Evolutionary conservation across 2,888 invertebrate genomes (phyloP), one percentile per base, ranked within the genome.

Genomic region (Piscicola geometra): DNA sequence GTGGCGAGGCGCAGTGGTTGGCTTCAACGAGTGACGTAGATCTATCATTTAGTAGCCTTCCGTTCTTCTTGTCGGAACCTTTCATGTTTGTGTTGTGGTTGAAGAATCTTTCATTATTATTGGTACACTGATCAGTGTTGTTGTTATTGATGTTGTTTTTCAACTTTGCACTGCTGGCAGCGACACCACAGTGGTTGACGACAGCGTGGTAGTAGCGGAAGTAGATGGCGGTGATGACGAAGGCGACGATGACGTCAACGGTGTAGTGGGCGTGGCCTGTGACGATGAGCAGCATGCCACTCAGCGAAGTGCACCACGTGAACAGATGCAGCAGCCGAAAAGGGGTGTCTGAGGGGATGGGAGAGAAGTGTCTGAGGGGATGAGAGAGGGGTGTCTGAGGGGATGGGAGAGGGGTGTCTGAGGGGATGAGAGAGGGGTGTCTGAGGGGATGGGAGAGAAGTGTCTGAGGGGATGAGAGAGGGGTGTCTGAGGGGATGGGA

Each of bases 261-360:
- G 96, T 96, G 87, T 99, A 99, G 87, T 99, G 99, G 87, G 99
- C 99, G 86, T 99, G 99, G 36, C 96, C 98, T 50, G 98, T 97
- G 81, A 99, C 88, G 83, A 99, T 98, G 88, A 99, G 98, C 88
- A 99, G 99, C 82, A 99, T 93, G 70, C 97, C 99, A 87, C 99
- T 99, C 90, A 98, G 93, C 86, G 99, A 99, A 87, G 97, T 90
- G 84, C 98, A 91, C 99, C 99, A 99, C 41, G 96, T 93, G 81
- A 93, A 89, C 66, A 95, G 96, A 86, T 99, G 98, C 70, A 98
- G 89, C 83, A 93, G 91, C 87, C 96, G 94, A 81, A 96, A 88
- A 1, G 97, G 94, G 28, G 98, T 97, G 88, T 99, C 98, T 98
- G 88, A 12, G 30, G 21, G 9, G 30, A 21, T 64, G 64, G 9